Percentiles rank a stretch among this genome's conserved stretches.
Conservation (phyloP, 2,113 vertebrate genomes). For the Dascyllus trimaculatus region DNA sequence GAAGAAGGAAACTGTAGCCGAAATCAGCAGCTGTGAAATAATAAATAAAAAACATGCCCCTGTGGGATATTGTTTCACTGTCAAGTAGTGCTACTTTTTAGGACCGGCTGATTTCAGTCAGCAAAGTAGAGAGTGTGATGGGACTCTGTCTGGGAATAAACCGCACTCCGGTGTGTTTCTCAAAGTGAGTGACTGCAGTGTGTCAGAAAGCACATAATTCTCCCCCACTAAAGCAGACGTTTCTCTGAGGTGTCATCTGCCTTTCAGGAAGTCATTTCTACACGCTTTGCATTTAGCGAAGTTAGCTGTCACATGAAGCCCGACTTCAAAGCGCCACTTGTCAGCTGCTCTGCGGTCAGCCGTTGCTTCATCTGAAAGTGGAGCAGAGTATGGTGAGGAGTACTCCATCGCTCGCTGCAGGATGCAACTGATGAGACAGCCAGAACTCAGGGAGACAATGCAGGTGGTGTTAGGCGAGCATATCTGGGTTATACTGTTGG, state of each 20-base stretch:
- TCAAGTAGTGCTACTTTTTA: conserved; percentile 2
- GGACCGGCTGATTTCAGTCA: neutral
- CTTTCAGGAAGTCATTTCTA: conserved; percentile 19
- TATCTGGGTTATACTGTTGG: neutral
- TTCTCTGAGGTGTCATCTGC: neutral
- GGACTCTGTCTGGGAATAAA: neutral
- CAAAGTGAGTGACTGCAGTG: neutral
- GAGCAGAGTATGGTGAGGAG: neutral
- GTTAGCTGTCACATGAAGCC: conserved; percentile 17
- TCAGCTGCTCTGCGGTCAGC: conserved; percentile 25
- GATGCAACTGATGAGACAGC: neutral
- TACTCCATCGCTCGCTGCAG: neutral
- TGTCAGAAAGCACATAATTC: conserved; percentile 6
- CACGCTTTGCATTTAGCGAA: conserved; percentile 10
- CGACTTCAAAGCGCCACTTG: neutral
- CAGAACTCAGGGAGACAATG: neutral
- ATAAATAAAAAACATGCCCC: neutral
- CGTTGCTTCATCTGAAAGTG: neutral
- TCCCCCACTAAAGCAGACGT: conserved; percentile 12
- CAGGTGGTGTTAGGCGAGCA: neutral
- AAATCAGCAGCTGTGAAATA: neutral
- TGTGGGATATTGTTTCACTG: neutral
- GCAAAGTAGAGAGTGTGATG: neutral
- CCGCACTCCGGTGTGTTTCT: neutral
- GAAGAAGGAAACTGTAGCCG: neutral